Base-by-base conservation (phyloP, 2,113 vertebrate species). In the Amblyopsis rosae region DNA sequence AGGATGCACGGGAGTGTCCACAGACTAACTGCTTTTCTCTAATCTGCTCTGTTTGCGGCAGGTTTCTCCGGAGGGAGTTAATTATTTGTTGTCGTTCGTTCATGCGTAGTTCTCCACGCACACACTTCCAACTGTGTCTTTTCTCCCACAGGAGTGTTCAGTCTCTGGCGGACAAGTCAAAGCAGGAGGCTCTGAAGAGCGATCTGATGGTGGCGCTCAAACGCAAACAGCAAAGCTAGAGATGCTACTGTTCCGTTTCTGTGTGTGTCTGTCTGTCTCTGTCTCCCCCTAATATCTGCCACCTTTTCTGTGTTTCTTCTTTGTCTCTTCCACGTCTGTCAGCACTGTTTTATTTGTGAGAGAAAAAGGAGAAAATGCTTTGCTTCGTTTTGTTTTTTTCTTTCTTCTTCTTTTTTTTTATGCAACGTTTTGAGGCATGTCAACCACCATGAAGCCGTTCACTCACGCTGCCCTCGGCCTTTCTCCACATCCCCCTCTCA, bases 161-260 rank as follows among this genome's bases (percentile, higher is more conserved):
- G 92, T 93, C 93, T 76, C 94, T 98, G 87, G 95, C 94, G 67
- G 98, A 98, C 93, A 95, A 95, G 93, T 94, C 94, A 83, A 96
- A 96, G 93, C 95, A 98, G 92, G 95, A 97, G 89, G 95, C 95
- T 91, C 94, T 99, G 83, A 96, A 94, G 94, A 93, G 90, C 33
- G 95, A 98, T 92, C 93, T 99, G 93, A 90, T 97, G 93, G 92
- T 94, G 89, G 97, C 95, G 71, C 92, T 99, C 93, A 98, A 96
- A 96, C 95, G 93, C 90, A 99, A 98, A 93, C 95, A 98, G 72
- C 94, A 96, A 79, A 94, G 92, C 91, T 98, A 93, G 92, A 94
- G 80, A 81, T 75, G 69, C 75, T 82, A 65, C 66, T 72, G 77
- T 56, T 66, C 56, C 70, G 56, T 69, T 73, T 70, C 60, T 67